phyloP scores from a whole-genome alignment of 2,113 vertebrate genomes.

The Megaleporinus macrocephalus region DNA sequence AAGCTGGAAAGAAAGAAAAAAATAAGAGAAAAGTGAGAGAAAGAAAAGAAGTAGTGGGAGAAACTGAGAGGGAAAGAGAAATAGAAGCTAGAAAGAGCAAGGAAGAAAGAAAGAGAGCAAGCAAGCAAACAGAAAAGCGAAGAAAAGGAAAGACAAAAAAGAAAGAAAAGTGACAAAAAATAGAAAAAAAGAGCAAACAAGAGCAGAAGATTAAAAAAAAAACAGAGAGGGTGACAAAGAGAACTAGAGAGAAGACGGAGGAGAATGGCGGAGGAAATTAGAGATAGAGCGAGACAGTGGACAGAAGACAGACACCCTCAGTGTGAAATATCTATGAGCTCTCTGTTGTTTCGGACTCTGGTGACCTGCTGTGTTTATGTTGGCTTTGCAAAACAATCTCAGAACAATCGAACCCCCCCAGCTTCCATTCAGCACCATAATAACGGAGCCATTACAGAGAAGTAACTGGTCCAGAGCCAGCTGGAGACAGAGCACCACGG shows the following conservation, averaged over 20 bases:
- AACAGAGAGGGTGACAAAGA: background rate
- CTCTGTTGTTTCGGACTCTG: background rate
- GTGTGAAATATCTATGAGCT: background rate
- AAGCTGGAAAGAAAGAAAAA: no score
- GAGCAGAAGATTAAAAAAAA: background rate
- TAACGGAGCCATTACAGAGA: constrained; percentile 2
- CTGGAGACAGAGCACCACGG: background rate
- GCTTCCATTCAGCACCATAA: background rate
- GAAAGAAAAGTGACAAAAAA: no score
- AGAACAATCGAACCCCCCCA: background rate
- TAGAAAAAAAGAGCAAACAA: background rate
- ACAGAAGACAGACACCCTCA: background rate
- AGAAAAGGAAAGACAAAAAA: no score
- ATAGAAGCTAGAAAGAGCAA: background rate
- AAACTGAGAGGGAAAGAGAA: background rate
- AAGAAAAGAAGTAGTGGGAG: no score
- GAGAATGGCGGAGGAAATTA: background rate
- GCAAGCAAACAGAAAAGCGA: no score
- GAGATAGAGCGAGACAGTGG: background rate
- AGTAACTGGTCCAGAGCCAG: constrained; percentile 15
- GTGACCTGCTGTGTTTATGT: constrained; percentile 4
- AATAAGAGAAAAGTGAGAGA: no score
- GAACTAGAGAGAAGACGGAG: background rate
- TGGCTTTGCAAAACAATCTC: background rate
- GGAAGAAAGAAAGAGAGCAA: no score